These are phyloP conservation scores for Acomys russatus DNA, from an alignment of 2,797 vertebrate genomes.

Conservation along the genomic window DNA sequence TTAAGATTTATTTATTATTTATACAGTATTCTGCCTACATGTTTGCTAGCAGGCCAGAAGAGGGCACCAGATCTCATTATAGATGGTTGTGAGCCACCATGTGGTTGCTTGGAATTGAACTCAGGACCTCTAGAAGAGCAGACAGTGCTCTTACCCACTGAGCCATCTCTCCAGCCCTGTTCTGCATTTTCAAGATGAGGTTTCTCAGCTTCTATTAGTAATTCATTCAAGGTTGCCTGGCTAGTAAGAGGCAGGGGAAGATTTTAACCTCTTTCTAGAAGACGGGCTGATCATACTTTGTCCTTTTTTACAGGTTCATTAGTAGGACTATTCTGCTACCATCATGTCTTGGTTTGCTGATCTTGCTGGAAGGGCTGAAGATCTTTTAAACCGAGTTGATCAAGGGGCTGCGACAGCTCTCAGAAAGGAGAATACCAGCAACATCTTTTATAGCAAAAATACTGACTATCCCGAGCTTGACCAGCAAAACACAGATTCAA, in stretches of 20 bases:
- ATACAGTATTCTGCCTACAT: too few relatives aligned
- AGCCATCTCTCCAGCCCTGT: too few relatives aligned
- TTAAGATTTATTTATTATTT: too few relatives aligned
- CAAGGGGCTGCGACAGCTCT: constrained; percentile 97
- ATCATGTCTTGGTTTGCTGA: constrained; percentile 98
- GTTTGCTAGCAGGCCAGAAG: too few relatives aligned
- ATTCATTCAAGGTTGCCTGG: neutral
- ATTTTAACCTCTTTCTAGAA: neutral
- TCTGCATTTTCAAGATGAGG: neutral
- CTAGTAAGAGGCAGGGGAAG: neutral
- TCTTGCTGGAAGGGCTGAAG: constrained; percentile 96
- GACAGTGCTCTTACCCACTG: too few relatives aligned
- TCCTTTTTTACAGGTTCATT: constrained; percentile 45
- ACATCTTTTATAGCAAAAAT: constrained; percentile 81
- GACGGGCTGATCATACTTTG: neutral
- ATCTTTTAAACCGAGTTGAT: constrained; percentile 97
- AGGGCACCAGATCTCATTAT: too few relatives aligned
- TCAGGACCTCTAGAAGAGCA: too few relatives aligned
- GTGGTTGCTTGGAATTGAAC: too few relatives aligned
- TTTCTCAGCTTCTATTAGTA: constrained; percentile 7
- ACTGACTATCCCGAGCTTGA: constrained; percentile 83
- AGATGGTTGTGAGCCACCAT: too few relatives aligned
- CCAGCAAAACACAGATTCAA: constrained; percentile 85
- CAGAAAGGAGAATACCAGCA: constrained; percentile 87
- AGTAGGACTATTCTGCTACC: constrained; percentile 65